phyloP scores from a whole-genome alignment of 1,140 invertebrate genomes.

The Micrasema longulum region DNA sequence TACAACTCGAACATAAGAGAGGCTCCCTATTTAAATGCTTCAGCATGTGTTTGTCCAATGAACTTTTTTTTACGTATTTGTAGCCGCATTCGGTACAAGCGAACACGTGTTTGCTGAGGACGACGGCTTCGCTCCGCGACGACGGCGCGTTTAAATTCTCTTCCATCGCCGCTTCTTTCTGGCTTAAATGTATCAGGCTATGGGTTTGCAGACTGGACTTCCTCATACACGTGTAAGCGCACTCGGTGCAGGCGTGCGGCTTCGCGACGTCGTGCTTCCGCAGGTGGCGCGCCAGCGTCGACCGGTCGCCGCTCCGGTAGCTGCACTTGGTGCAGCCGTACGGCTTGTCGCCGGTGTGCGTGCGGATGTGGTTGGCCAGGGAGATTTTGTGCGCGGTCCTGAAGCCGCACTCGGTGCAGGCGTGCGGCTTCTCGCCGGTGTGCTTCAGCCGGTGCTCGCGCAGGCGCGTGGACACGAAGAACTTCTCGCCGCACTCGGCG shows the following conservation, averaged over 20 bases:
- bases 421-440: background rate
- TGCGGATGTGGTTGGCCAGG: background rate
- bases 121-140: background rate
- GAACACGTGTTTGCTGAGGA: background rate
- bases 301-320: background rate
- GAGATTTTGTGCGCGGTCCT: background rate
- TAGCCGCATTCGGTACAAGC: background rate
- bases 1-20: background rate
- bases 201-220: background rate
- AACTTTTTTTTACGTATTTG: background rate
- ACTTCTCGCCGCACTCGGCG: background rate
- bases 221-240: background rate
- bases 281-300: background rate
- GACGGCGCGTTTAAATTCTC: background rate
- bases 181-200: background rate
- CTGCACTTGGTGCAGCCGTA: background rate
- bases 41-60: background rate
- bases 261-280: background rate
- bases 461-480: background rate
- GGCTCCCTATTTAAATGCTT: conserved; percentile 28
- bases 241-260: background rate
- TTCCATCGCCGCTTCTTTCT: background rate
- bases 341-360: background rate
- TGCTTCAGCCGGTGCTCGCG: background rate
- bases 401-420: background rate